Evolutionary conservation across 2,113 vertebrate genomes (phyloP), one percentile per base, ranked within the genome.

Genomic region (Anolis carolinensis): DNA sequence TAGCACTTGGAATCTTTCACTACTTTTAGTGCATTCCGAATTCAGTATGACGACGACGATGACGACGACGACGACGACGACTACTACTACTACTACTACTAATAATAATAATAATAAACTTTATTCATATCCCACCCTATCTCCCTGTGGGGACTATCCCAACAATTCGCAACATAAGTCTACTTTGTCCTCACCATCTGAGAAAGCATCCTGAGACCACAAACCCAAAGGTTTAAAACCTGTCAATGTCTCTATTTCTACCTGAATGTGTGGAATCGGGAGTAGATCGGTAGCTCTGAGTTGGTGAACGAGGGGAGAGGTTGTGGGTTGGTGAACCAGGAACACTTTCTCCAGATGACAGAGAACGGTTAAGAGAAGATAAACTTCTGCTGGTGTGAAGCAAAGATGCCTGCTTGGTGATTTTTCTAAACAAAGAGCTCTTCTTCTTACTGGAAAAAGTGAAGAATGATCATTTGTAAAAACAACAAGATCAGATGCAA

Each of bases 301-400:
- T 98, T 1, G 98, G 98, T 79, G 98, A 99, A 4, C 98, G 97
- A 36, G 98, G 98, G 2, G 98, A 99, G 87, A 99, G 95, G 91
- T 97, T 98, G 95, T 99, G 98, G 1, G 98, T 99, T 11, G 98
- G 98, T 50, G 98, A 99, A 79, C 98, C 98, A 0, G 98, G 97
- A 18, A 98, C 98, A 1, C 98, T 99, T 95, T 99, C 98, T 21
- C 98, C 98, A 1, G 98, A 99, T 0, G 98, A 99, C 70, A 99
- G 95, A 0, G 98, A 99, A 65, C 98, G 97, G 94, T 98, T 99
- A 23, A 99, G 96, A 5, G 98, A 99, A 0, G 98, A 98, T 21
- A 99, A 96, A 90, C 97, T 98, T 86, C 98, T 97, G 90, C 98
- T 99, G 92, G 98, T 98, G 93, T 99, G 98, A 16, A 99, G 97